Evolutionary conservation across 2,888 invertebrate genomes (phyloP).

Genomic region (Marronus borbonicus): DNA sequence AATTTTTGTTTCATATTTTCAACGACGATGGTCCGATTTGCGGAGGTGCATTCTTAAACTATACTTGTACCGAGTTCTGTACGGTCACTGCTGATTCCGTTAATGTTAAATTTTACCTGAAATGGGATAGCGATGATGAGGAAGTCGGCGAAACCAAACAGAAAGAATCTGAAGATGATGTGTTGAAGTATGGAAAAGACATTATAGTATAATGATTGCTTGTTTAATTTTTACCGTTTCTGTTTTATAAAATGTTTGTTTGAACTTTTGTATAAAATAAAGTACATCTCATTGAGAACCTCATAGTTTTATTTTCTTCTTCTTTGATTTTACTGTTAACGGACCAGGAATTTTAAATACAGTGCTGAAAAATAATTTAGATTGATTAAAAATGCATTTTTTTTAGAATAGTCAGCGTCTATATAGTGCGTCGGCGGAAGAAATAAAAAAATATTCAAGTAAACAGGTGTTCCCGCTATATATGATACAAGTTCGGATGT

Average conservation of each 20-base stretch:
- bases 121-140: slow-evolving; percentile 51
- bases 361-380: slow-evolving; percentile 77
- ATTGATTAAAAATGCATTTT: neutral
- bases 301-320: slow-evolving; percentile 76
- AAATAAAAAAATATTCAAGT: too few relatives aligned
- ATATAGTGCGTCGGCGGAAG: too few relatives aligned
- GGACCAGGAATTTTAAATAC: slow-evolving; percentile 93
- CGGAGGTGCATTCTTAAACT: slow-evolving; percentile 60
- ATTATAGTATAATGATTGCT: slow-evolving; percentile 32
- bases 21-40: slow-evolving; percentile 57
- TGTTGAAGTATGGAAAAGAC: slow-evolving; percentile 16
- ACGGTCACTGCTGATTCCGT: slow-evolving; percentile 56
- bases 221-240: slow-evolving; percentile 33
- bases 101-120: slow-evolving; percentile 56
- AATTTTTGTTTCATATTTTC: slow-evolving; percentile 50
- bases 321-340: slow-evolving; percentile 83
- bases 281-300: neutral
- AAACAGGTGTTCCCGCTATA: too few relatives aligned
- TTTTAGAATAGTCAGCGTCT: too few relatives aligned
- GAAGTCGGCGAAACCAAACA: neutral
- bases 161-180: neutral
- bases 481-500: too few relatives aligned
- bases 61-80: slow-evolving; percentile 60
- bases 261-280: slow-evolving; percentile 11
- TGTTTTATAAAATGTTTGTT: slow-evolving; percentile 13